Base-by-base conservation (phyloP, 2,888 invertebrate species). In the Agrenia bidenticulata region DNA sequence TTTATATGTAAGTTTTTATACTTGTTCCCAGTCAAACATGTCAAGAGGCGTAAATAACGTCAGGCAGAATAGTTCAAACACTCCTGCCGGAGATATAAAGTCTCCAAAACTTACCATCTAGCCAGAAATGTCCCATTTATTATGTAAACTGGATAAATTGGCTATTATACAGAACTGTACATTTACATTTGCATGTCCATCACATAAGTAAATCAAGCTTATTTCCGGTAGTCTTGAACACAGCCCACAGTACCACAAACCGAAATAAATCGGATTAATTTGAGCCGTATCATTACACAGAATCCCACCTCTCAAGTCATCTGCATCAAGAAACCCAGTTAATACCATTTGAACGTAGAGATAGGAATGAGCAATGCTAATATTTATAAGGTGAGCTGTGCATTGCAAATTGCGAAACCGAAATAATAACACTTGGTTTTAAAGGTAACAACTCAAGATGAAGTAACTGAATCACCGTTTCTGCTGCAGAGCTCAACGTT, bases 301-400 rank as follows among this genome's bases (percentile, higher is more conserved):
- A 32, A 45, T 45, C 45, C 45, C 45, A 45, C 45, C 45, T 45
- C 45, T 17, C 4, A 45, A 5, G 45, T 4, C 5, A 15, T 5
- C 45, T 17, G 45, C 15, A 45, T 15, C 45, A 45, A 15, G 45
- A 15, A 11, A 19, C 5, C n/a, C 5, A 45, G 5, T 19, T 19
- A 11, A 45, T 17, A 45, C 45, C 19, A 45, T 45, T 45, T 9
- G 15, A 45, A 15, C 45, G 32, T n/a, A 39, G 19, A 49, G 26
- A 23, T 13, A 51, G 26, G 51, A 19, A 51, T 51, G 51, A 23
- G 51, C 51, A 51, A 26, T 51, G 51, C 51, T 51, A 51, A 51
- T 51, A 51, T 51, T 51, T 51, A 51, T 4, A 51, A 51, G 23
- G 26, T 13, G 51, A 51, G 13, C 19, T 45, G 15, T 45, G 45